Base-by-base conservation (phyloP, 2,888 invertebrate species). In the Cephus spinipes region DNA sequence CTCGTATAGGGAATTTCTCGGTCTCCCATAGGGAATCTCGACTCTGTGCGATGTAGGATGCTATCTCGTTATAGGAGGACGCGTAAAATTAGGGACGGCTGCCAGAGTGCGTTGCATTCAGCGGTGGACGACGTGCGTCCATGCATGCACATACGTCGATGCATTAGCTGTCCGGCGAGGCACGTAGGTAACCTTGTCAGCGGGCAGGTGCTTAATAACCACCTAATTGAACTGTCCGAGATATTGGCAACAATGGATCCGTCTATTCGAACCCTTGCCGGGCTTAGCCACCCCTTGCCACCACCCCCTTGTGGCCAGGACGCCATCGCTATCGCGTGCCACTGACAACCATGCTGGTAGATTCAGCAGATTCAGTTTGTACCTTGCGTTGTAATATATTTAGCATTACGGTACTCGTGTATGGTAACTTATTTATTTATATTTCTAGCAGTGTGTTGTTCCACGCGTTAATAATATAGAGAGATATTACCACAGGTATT, bases 191-290 rank as follows among this genome's bases (percentile, higher is more conserved):
- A 85, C 84, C 83, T 85, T 87, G 85, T 85, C 84, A 84, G 85
- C 77, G 81, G 81, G 83, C 83, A 82, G 85, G 81, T 86, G 84
- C 87, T 88, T 87, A 86, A 88, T 89, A 89, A 88, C 85, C 85
- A 86, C 82, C 84, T 89, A 87, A 89, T 89, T 87, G 88, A 88
- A 88, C 87, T 86, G 85, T 83, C 85, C 82, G 85, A 85, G 84
- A 83, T 89, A 87, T 86, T 85, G 83, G 84, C 80, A 84, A 85
- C 85, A 84, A 83, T 82, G 82, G 81, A 78, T 80, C 79, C 79
- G 75, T 32, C 55, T 55, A 55, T 55, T 23, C 23, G 55, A 55
- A 55, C 55, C 55, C 55, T 55, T 55, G 55, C 55, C 55, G 23
- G 55, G 23, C 23, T 23, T 55, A 55, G 15, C 55, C 55, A 9